A percentile compares a stretch with the other conserved stretches of the same genome.
phyloP scores from a whole-genome alignment of 1,140 invertebrate genomes.

The Sycobia sp. region DNA sequence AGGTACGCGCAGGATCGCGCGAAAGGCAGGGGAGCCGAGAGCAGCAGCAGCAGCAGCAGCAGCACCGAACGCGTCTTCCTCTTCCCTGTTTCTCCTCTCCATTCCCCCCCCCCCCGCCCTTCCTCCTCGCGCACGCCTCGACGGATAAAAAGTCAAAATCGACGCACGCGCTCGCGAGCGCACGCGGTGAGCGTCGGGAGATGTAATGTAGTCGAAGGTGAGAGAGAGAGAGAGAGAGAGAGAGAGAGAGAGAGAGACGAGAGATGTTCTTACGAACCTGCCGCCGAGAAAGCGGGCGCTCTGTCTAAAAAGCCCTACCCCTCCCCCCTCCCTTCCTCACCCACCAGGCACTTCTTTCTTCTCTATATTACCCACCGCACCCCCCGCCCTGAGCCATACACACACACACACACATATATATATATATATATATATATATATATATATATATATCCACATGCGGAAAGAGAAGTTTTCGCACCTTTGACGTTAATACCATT shows the following conservation, averaged over 20 bases:
- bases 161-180: neutral
- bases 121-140: too few relatives aligned
- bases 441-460: too few relatives aligned
- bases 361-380: too few relatives aligned
- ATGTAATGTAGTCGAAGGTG: neutral
- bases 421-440: too few relatives aligned
- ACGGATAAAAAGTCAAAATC: slow-evolving; percentile 28
- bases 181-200: slow-evolving; percentile 3
- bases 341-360: too few relatives aligned
- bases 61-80: slow-evolving; percentile 34
- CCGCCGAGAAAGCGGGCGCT: neutral
- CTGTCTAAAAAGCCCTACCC: slow-evolving; percentile 25
- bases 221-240: neutral
- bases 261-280: slow-evolving; percentile 9
- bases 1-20: slow-evolving; percentile 36
- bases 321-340: slow-evolving; percentile 11
- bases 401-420: too few relatives aligned
- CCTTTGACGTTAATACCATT: too few relatives aligned
- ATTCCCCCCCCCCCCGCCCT: too few relatives aligned
- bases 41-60: slow-evolving; percentile 26
- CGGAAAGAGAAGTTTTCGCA: too few relatives aligned
- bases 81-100: too few relatives aligned
- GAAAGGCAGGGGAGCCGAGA: slow-evolving; percentile 1
- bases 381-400: too few relatives aligned
- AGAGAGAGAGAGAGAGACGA: neutral